Evolutionary conservation across 2,888 invertebrate genomes (phyloP).

Genomic region (Anaspis maculata): DNA sequence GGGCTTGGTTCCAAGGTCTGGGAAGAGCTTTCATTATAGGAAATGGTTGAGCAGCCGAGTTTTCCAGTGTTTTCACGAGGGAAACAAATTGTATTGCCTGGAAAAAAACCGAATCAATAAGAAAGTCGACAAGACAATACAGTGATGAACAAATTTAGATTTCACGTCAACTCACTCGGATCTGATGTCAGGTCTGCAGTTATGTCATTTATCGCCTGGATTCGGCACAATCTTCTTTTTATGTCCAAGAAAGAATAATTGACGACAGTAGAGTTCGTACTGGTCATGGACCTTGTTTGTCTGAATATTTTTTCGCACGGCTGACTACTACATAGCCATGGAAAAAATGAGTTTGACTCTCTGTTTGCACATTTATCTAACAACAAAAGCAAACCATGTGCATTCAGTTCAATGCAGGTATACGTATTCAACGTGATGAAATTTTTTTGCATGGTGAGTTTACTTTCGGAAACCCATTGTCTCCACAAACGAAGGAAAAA

Average conservation of each 20-base stretch:
- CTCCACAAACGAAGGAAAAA: slow-evolving; percentile 8
- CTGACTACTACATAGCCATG: slow-evolving; percentile 11
- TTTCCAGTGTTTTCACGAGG: not conserved
- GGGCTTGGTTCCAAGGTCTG: not conserved
- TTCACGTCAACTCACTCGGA: too few relatives aligned
- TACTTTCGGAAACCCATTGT: slow-evolving; percentile 1
- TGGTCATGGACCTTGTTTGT: slow-evolving; percentile 11
- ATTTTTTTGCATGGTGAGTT: slow-evolving; percentile 2
- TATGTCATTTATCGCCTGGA: slow-evolving; percentile 9
- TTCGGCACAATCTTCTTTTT: slow-evolving; percentile 6
- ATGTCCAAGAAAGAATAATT: slow-evolving; percentile 13
- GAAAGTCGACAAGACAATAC: not conserved
- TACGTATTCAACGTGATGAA: slow-evolving; percentile 9
- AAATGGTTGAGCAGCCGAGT: too few relatives aligned
- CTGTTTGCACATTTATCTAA: slow-evolving; percentile 4
- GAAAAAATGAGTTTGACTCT: slow-evolving; percentile 4
- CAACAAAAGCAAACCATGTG: slow-evolving; percentile 8
- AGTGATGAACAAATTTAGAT: too few relatives aligned
- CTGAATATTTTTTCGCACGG: slow-evolving; percentile 9
- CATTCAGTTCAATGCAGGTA: slow-evolving; percentile 10
- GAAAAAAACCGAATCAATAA: not conserved
- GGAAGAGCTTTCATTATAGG: not conserved
- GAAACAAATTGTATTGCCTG: not conserved
- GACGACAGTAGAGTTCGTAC: slow-evolving; percentile 9
- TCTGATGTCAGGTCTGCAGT: slow-evolving; percentile 2